A percentile compares a stretch with the other conserved stretches of the same genome.
Conservation (phyloP, 2,888 invertebrate species). For the Microctonus aethiopoides region DNA sequence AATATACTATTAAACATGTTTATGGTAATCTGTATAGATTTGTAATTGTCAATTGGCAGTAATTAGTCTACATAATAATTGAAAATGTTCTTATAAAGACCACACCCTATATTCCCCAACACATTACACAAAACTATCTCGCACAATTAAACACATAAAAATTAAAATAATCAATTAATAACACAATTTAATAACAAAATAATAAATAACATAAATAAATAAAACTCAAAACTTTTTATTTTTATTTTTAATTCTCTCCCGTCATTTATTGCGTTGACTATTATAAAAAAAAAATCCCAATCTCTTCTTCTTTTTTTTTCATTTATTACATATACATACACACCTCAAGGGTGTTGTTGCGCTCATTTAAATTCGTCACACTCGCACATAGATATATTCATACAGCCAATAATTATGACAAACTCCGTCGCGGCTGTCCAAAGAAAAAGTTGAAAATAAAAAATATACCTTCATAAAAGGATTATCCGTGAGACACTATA, state of each 20-base stretch:
- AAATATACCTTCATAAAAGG: constrained; percentile 44
- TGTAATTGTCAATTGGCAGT: constrained; percentile 30
- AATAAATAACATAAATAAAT: too few species aligned
- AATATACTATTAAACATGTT: constrained; percentile 18
- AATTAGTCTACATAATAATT: constrained; percentile 32
- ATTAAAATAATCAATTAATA: constrained; percentile 5
- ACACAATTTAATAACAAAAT: too few species aligned
- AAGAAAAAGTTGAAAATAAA: constrained; percentile 22
- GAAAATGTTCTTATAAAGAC: constrained; percentile 15
- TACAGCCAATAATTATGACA: constrained; percentile 60
- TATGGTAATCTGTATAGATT: constrained; percentile 26
- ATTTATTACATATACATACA: constrained; percentile 1
- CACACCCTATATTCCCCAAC: constrained; percentile 8
- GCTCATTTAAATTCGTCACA: constrained; percentile 29
- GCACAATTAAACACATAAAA: not conserved
- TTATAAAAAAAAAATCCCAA: too few species aligned
- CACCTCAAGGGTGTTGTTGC: constrained; percentile 7
- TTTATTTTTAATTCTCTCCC: too few species aligned
- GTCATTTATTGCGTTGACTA: too few species aligned
- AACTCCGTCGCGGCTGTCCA: constrained; percentile 57
- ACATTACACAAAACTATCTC: not conserved
- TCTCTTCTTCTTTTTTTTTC: not conserved
- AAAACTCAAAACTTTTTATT: too few species aligned
- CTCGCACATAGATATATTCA: constrained; percentile 11
- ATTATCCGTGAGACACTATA: constrained; percentile 38